phyloP scores from a whole-genome alignment of 2,797 vertebrate genomes.

The Naso thynnoides region DNA sequence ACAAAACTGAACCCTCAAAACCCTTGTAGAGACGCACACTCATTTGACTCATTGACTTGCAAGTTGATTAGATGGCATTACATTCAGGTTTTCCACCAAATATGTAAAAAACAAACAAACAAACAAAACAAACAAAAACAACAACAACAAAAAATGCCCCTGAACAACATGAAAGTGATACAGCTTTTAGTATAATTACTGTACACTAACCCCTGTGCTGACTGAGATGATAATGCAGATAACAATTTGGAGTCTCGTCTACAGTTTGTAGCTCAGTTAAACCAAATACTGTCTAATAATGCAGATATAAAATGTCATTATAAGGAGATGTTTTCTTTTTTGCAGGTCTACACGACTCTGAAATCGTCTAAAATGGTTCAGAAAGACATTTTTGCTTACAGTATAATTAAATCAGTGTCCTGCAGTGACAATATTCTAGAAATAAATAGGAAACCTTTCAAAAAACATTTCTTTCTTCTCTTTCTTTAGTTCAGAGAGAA shows the following conservation, averaged over 20 bases:
- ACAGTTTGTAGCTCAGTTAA: not conserved
- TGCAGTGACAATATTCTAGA: no score
- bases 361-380: no score
- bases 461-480: no score
- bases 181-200: constrained; percentile 47
- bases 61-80: not conserved
- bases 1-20: not conserved
- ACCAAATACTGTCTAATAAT: no score
- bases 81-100: not conserved
- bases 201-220: not conserved
- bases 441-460: no score
- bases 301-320: no score
- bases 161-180: constrained; percentile 3
- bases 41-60: not conserved
- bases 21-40: not conserved
- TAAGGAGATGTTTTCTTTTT: not conserved
- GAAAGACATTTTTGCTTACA: no score
- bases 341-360: not conserved
- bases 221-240: constrained; percentile 19
- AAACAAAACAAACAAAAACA: no score
- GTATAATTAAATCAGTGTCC: no score
- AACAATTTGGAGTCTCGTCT: constrained; percentile 12
- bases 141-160: no score
- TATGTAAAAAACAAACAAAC: not conserved
- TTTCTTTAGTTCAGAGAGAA: no score